phyloP scores from a whole-genome alignment of 2,888 invertebrate genomes.

The Pogonocherus hispidulus region DNA sequence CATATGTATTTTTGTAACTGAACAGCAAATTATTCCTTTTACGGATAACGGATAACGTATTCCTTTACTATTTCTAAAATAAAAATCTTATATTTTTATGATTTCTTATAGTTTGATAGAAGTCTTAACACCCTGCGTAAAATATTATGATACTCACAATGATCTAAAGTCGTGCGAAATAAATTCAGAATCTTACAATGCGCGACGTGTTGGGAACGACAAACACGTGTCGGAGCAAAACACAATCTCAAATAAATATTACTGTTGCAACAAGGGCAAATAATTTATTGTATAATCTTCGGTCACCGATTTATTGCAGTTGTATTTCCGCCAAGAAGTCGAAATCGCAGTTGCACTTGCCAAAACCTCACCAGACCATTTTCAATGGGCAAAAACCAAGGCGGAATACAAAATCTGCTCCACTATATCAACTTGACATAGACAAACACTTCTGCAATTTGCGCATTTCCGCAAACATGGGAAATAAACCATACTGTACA shows the following conservation, averaged over 20 bases:
- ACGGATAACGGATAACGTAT: too few relatives aligned
- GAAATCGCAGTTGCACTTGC: constrained; percentile 48
- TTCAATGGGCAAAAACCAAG: constrained; percentile 48
- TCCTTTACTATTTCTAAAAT: too few relatives aligned
- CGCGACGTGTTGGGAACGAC: neutral
- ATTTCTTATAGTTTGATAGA: too few relatives aligned
- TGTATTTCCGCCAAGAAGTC: constrained; percentile 49
- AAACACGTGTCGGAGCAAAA: constrained; percentile 21
- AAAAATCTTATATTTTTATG: too few relatives aligned
- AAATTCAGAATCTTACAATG: too few relatives aligned
- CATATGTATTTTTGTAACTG: too few relatives aligned
- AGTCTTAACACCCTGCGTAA: too few relatives aligned
- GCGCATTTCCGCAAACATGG: constrained; percentile 58
- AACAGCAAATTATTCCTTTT: too few relatives aligned
- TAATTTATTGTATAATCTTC: constrained; percentile 38
- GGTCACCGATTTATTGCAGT: constrained; percentile 39
- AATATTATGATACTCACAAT: too few relatives aligned
- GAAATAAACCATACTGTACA: constrained; percentile 45
- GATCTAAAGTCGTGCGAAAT: too few relatives aligned
- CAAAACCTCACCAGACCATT: constrained; percentile 54
- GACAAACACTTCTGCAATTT: constrained; percentile 58
- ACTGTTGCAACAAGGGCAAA: constrained; percentile 29
- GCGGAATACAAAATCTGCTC: constrained; percentile 48
- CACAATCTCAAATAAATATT: constrained; percentile 35
- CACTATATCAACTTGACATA: constrained; percentile 57